Conservation (phyloP, 1,140 invertebrate genomes). For the Zaprionus lachaisei region DNA sequence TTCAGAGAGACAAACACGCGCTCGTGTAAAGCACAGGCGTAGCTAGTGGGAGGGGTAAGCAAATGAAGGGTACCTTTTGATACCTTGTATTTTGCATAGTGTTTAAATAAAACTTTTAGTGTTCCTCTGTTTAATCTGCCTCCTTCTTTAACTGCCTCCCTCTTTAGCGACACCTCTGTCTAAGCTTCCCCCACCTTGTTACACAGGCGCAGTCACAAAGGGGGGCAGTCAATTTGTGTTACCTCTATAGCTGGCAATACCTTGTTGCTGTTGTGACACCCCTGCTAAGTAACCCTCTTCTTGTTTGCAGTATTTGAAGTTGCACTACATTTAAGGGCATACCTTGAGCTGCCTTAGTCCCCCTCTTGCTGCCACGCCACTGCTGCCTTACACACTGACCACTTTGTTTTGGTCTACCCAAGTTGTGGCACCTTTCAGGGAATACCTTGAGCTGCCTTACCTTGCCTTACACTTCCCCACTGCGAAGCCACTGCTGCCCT, state of each 20-base stretch:
- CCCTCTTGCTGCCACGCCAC: not conserved
- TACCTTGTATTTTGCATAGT: not conserved
- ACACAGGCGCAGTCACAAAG: not conserved
- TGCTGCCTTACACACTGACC: not conserved
- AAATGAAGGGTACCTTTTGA: not conserved
- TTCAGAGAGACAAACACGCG: slow-evolving; percentile 72
- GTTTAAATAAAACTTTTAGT: too few species aligned
- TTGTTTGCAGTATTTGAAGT: too few species aligned
- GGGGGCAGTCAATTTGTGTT: not conserved
- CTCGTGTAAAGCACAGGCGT: slow-evolving; percentile 26
- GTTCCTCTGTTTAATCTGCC: not conserved
- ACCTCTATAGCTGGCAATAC: not conserved
- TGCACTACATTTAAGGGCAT: too few species aligned
- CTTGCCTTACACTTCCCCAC: not conserved
- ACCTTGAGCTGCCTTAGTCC: not conserved
- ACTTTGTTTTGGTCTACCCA: too few species aligned
- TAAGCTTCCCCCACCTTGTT: not conserved
- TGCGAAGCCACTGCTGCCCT: not conserved
- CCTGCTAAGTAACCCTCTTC: too few species aligned
- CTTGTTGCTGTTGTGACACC: too few species aligned
- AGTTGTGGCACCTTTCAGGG: too few species aligned
- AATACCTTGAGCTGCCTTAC: not conserved
- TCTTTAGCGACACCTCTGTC: not conserved
- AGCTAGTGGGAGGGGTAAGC: not conserved
- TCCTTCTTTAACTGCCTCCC: not conserved